A percentile compares a stretch with the other conserved stretches of the same genome.
Evolutionary conservation across 2,888 invertebrate genomes (phyloP).

Genomic region (Drosophila macrospina): DNA sequence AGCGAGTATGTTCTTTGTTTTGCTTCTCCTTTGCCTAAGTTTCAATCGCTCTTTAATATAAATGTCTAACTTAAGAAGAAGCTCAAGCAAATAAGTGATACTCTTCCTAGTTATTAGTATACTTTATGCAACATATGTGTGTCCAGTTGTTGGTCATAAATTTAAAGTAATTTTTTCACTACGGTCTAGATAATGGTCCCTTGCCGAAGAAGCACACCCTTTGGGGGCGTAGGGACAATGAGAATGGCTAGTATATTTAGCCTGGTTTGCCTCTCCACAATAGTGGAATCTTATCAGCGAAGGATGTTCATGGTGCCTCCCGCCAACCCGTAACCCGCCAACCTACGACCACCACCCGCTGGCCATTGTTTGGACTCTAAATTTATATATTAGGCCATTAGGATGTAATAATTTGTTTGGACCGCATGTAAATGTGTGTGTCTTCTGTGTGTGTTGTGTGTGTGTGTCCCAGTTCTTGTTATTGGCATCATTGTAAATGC

Average conservation of each 20-base stretch:
- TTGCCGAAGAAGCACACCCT: background rate
- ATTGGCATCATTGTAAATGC: conserved; percentile 76
- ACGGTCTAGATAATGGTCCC: conserved; percentile 30
- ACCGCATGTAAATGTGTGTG: conserved; percentile 53
- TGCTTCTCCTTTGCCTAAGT: too few relatives aligned
- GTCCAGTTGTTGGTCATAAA: conserved; percentile 60
- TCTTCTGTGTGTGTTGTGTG: background rate
- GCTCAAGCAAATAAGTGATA: conserved; percentile 32
- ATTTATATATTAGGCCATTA: conserved; percentile 80
- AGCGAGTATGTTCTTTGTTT: too few relatives aligned
- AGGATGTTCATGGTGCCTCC: conserved; percentile 27
- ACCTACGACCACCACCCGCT: conserved; percentile 1
- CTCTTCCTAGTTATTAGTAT: conserved; percentile 25
- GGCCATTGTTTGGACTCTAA: conserved; percentile 58
- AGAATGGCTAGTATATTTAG: conserved; percentile 54
- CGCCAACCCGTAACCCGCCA: background rate
- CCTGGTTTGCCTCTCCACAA: conserved; percentile 1
- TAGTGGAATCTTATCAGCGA: conserved; percentile 59
- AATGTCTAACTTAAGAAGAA: too few relatives aligned
- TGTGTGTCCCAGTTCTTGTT: conserved; percentile 54
- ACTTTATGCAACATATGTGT: background rate
- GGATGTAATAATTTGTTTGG: conserved; percentile 78
- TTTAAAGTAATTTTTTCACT: conserved; percentile 62
- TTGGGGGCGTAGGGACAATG: conserved; percentile 14
- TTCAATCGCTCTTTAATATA: too few relatives aligned